Evolutionary conservation across 2,113 vertebrate species (phyloP).

Genomic region (Leiothrix lutea): DNA sequence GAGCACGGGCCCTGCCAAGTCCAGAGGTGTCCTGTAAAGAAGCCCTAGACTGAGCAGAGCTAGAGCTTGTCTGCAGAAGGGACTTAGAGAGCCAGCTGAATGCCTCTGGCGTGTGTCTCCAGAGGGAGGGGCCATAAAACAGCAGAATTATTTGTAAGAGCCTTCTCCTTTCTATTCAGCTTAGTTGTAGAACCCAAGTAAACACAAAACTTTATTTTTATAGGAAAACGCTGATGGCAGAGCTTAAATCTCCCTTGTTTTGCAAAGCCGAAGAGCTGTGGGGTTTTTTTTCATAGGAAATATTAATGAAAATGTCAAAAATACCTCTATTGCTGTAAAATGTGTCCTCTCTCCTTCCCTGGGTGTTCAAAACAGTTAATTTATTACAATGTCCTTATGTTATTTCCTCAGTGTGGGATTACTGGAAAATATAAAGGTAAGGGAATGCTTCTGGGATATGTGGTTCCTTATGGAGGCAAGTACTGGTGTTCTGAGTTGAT

Average conservation of each 20-base stretch:
- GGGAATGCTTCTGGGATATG: neutral
- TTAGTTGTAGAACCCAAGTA: slow-evolving; percentile 58
- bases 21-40: neutral
- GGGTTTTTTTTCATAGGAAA: slow-evolving; percentile 28
- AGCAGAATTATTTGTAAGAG: slow-evolving; percentile 22
- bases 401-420: neutral
- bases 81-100: neutral
- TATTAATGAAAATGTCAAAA: slow-evolving; percentile 54
- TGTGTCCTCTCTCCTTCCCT: slow-evolving; percentile 2
- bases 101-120: neutral
- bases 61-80: slow-evolving; percentile 24
- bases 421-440: neutral
- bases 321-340: slow-evolving; percentile 63
- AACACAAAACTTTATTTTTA: slow-evolving; percentile 68
- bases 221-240: slow-evolving; percentile 57
- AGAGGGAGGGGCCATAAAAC: slow-evolving; percentile 10
- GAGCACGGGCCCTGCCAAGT: neutral
- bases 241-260: slow-evolving; percentile 41
- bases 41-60: neutral
- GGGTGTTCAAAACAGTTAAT: slow-evolving; percentile 35
- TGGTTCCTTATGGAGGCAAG: neutral
- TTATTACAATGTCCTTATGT: slow-evolving; percentile 36
- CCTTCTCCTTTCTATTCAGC: slow-evolving; percentile 53
- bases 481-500: neutral
- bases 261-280: neutral